A percentile compares a stretch with the other conserved stretches of the same genome.
Evolutionary conservation across 1,140 invertebrate species (phyloP).

Genomic region (Leptestheria dahalacensis): DNA sequence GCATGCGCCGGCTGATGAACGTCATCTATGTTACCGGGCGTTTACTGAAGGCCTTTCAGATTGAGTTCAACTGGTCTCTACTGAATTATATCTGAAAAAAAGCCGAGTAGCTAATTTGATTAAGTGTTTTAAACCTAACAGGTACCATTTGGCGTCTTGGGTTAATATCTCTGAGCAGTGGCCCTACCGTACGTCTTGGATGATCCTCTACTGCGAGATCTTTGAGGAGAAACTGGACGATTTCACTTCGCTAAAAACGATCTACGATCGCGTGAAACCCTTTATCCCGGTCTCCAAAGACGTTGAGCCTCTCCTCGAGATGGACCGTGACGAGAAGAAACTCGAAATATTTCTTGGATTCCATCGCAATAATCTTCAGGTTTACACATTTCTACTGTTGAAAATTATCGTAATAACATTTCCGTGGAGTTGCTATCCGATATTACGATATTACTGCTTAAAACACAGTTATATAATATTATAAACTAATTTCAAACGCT

Average conservation of each 20-base stretch:
- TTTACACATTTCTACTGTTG: constrained; percentile 26
- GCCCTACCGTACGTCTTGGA: constrained; percentile 93
- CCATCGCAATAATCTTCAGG: constrained; percentile 60
- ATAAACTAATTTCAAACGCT: no score
- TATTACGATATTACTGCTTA: no score
- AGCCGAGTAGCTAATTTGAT: not conserved
- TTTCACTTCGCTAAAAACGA: constrained; percentile 60
- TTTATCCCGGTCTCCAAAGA: constrained; percentile 72
- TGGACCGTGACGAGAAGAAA: constrained; percentile 87
- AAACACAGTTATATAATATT: no score
- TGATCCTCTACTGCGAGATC: constrained; percentile 84
- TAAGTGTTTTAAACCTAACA: constrained; percentile 52
- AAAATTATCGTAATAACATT: no score
- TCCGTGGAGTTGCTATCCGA: no score
- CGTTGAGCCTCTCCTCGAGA: constrained; percentile 69
- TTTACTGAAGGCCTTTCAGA: constrained; percentile 90
- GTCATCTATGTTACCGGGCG: constrained; percentile 91
- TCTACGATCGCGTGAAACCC: constrained; percentile 58
- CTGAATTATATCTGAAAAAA: not conserved
- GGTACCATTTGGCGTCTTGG: constrained; percentile 93
- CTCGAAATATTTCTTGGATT: constrained; percentile 81
- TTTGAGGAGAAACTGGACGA: constrained; percentile 77
- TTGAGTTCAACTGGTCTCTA: constrained; percentile 85
- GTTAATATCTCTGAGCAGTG: constrained; percentile 97
- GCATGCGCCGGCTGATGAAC: constrained; percentile 92